Evolutionary conservation across 2,888 invertebrate species (phyloP).

Genomic region (Ptilodon capucinus): DNA sequence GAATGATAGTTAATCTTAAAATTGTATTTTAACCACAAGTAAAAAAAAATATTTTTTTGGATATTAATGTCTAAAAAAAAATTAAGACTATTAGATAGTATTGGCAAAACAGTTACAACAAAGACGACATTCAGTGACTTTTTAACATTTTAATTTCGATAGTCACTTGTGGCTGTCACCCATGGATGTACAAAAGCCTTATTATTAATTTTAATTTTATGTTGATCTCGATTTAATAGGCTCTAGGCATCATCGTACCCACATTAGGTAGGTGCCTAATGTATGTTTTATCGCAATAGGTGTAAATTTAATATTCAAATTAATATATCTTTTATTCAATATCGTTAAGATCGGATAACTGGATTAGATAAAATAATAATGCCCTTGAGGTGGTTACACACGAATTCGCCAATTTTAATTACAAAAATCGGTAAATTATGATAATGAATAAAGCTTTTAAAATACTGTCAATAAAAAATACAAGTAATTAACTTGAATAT

Average conservation of each 20-base stretch:
- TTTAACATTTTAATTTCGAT: background rate
- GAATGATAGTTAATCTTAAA: too few species aligned
- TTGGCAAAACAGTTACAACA: too few species aligned
- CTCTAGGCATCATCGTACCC: constrained; percentile 2
- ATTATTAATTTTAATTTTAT: constrained; percentile 6
- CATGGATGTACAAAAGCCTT: background rate
- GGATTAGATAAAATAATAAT: background rate
- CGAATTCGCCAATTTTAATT: too few species aligned
- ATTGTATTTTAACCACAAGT: too few species aligned
- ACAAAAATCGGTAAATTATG: too few species aligned
- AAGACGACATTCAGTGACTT: too few species aligned
- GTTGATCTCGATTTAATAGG: constrained; percentile 27
- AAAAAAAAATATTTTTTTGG: too few species aligned
- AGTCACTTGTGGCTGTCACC: background rate
- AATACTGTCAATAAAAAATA: too few species aligned
- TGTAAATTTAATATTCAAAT: constrained; percentile 31
- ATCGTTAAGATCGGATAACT: background rate
- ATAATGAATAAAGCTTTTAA: too few species aligned
- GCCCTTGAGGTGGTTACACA: background rate
- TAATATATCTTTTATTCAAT: constrained; percentile 10
- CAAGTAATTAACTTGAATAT: too few species aligned
- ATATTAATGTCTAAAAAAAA: too few species aligned
- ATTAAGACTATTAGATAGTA: too few species aligned
- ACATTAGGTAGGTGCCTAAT: constrained; percentile 24
- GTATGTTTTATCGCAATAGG: constrained; percentile 26